phyloP scores from a whole-genome alignment of 2,113 vertebrate genomes.

The Bufo bufo region DNA sequence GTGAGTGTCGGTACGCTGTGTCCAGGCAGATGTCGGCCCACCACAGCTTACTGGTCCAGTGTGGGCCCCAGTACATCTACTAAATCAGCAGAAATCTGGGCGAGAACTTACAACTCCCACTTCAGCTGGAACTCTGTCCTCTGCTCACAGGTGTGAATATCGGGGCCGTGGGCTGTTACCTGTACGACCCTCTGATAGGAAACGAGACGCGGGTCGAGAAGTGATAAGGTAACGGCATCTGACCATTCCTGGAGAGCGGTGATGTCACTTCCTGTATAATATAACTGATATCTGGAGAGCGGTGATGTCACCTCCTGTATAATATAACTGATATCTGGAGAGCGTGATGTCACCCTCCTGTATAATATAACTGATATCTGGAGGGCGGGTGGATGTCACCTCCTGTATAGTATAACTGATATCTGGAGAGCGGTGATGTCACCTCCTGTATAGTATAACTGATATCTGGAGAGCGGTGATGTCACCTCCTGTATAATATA shows the following conservation, averaged over 20 bases:
- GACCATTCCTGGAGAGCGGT: too few relatives aligned
- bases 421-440: too few relatives aligned
- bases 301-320: too few relatives aligned
- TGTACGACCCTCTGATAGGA: slow-evolving; percentile 67
- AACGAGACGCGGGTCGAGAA: slow-evolving; percentile 43
- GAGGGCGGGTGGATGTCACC: too few relatives aligned
- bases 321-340: too few relatives aligned
- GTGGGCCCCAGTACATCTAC: neutral
- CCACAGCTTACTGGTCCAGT: neutral
- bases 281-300: too few relatives aligned
- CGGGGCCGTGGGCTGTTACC: slow-evolving; percentile 75
- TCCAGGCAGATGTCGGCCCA: neutral
- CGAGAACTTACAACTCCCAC: neutral
- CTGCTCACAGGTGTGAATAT: slow-evolving; percentile 72
- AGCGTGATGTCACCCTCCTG: too few relatives aligned
- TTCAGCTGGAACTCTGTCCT: neutral
- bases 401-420: too few relatives aligned
- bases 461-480: too few relatives aligned
- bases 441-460: too few relatives aligned
- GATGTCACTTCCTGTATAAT: neutral
- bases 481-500: too few relatives aligned
- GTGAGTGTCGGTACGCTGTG: slow-evolving; percentile 57
- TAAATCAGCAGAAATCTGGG: neutral
- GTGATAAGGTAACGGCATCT: neutral
- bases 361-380: too few relatives aligned